These are phyloP conservation scores for Hypomesus transpacificus DNA, from an alignment of 2,113 vertebrate genomes.

Conservation along the genomic window DNA sequence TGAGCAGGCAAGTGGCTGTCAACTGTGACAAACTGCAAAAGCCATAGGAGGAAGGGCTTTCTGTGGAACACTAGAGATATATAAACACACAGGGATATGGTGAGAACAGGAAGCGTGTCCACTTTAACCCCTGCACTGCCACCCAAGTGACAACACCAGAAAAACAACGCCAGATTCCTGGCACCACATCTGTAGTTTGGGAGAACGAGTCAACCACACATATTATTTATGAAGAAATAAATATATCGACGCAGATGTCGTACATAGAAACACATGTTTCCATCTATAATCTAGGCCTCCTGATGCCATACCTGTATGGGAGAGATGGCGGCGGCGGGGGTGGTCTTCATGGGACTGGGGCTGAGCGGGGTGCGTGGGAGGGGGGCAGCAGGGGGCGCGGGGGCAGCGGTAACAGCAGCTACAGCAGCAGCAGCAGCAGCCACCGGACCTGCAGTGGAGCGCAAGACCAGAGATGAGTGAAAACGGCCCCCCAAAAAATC, in stretches of 20 bases:
- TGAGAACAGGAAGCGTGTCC: slow-evolving; percentile 1
- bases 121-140: not conserved
- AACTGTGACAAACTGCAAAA: slow-evolving; percentile 5
- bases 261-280: not conserved
- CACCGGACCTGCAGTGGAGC: slow-evolving; percentile 47
- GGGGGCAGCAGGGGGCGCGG: slow-evolving; percentile 70
- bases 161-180: not conserved
- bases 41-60: slow-evolving; percentile 10
- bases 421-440: slow-evolving; percentile 48
- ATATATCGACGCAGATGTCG: too few species aligned
- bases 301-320: slow-evolving; percentile 85
- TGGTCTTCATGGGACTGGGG: slow-evolving; percentile 93
- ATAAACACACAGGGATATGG: not conserved
- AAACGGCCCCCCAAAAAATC: too few species aligned
- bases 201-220: too few species aligned
- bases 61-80: slow-evolving; percentile 3
- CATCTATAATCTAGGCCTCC: not conserved
- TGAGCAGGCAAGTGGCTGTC: slow-evolving; percentile 11
- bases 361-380: slow-evolving; percentile 92
- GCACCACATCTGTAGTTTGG: not conserved
- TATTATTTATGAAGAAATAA: too few species aligned
- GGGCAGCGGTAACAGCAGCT: slow-evolving; percentile 39
- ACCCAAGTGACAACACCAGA: not conserved
- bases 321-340: slow-evolving; percentile 91
- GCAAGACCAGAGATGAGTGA: not conserved